phyloP scores from a whole-genome alignment of 1,140 invertebrate species.

The silkworm (Bombyx mori) region DNA sequence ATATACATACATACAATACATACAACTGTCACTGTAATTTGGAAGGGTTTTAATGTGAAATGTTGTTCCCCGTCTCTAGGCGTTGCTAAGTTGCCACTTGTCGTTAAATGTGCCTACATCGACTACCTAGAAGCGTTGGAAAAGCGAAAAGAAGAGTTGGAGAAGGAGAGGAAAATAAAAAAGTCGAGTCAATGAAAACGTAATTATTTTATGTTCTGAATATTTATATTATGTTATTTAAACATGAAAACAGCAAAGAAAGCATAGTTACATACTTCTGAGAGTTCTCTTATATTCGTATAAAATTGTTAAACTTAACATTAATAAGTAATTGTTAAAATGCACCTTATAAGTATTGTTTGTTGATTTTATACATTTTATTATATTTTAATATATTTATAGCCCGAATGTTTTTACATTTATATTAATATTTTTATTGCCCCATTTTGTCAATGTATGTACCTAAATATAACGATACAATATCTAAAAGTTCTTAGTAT shows the following conservation, averaged over 20 bases:
- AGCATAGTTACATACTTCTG: too few species aligned
- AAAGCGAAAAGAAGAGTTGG: conserved; percentile 34
- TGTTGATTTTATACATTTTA: too few species aligned
- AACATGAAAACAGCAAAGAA: not conserved
- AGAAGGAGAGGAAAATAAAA: conserved; percentile 41
- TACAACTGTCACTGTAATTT: too few species aligned
- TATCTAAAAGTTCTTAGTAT: conserved; percentile 16
- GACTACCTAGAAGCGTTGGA: conserved; percentile 49
- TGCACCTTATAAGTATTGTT: too few species aligned
- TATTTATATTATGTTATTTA: not conserved
- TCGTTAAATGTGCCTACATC: conserved; percentile 55
- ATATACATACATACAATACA: too few species aligned
- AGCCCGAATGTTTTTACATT: too few species aligned
- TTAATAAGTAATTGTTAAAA: too few species aligned
- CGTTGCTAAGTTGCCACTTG: conserved; percentile 50
- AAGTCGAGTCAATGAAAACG: conserved; percentile 18
- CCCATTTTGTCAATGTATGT: not conserved
- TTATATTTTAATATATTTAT: too few species aligned
- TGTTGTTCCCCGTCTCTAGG: conserved; percentile 28
- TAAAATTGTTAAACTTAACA: too few species aligned
- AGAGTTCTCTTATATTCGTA: too few species aligned
- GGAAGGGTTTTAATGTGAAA: not conserved
- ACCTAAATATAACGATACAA: not conserved
- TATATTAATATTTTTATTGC: not conserved
- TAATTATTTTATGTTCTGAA: not conserved